These are phyloP conservation scores for Latrodectus hesperus DNA, from an alignment of 2,888 invertebrate genomes.

Conservation along the genomic window DNA sequence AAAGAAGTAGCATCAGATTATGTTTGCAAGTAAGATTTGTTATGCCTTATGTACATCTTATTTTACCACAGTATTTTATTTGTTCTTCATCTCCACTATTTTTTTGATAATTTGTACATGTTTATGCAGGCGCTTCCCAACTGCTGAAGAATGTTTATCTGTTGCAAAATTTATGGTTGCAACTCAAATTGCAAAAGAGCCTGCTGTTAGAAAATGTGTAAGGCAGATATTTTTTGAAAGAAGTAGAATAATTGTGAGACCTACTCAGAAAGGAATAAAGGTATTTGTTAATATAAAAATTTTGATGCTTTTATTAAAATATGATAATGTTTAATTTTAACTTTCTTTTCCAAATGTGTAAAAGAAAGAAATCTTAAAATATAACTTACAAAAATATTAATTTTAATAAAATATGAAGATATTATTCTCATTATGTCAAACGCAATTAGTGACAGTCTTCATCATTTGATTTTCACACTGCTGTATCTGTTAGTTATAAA, in stretches of 20 bases:
- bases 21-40: conserved; percentile 72
- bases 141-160: conserved; percentile 87
- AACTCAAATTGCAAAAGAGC: conserved; percentile 93
- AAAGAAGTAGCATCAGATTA: conserved; percentile 87
- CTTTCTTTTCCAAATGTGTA: background rate
- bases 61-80: too few relatives aligned
- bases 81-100: too few relatives aligned
- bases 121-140: conserved; percentile 79
- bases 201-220: conserved; percentile 87
- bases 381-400: too few relatives aligned
- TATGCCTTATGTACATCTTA: too few relatives aligned
- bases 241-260: conserved; percentile 86
- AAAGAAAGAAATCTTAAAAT: too few relatives aligned
- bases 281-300: conserved; percentile 68
- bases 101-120: too few relatives aligned
- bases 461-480: too few relatives aligned
- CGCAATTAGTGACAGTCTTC: too few relatives aligned
- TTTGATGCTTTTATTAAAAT: background rate
- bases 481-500: too few relatives aligned
- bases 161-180: conserved; percentile 96
- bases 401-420: too few relatives aligned
- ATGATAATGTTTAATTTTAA: background rate
- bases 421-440: too few relatives aligned
- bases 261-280: conserved; percentile 93
- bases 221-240: conserved; percentile 91